A percentile compares a stretch with the other conserved stretches of the same genome.
These are phyloP conservation scores for Grallaria varia DNA, from an alignment of 2,113 vertebrate species.

Conservation along the genomic window DNA sequence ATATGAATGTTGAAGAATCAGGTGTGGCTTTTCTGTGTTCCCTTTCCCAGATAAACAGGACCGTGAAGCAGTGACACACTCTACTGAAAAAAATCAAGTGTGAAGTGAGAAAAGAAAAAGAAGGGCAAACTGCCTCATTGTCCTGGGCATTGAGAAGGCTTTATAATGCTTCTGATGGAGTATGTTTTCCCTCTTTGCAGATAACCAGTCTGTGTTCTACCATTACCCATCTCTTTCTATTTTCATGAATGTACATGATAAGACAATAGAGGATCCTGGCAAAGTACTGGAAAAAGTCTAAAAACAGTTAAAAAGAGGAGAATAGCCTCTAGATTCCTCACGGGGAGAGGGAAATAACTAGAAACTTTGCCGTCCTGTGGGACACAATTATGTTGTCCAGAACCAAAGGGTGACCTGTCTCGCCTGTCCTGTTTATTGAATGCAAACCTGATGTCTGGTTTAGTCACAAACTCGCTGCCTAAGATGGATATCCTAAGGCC, in stretches of 20 bases:
- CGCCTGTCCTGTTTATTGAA: conserved; percentile 56
- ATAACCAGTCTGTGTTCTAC: neutral
- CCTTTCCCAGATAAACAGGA: neutral
- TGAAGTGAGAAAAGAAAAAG: neutral
- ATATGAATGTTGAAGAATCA: neutral
- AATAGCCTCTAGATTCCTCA: conserved; percentile 27
- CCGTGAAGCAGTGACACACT: neutral
- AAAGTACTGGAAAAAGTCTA: conserved; percentile 10
- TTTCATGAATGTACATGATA: neutral
- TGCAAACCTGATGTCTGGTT: conserved; percentile 60
- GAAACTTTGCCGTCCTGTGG: conserved; percentile 63
- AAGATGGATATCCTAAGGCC: conserved; percentile 61
- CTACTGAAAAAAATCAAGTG: neutral
- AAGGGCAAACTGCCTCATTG: neutral
- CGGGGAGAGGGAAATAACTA: neutral
- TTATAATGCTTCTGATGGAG: neutral
- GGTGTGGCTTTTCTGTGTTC: neutral
- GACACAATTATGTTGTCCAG: conserved; percentile 63
- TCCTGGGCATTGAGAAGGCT: neutral
- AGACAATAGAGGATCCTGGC: neutral
- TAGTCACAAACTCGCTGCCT: conserved; percentile 55
- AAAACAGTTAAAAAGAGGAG: conserved; percentile 28
- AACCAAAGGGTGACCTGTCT: conserved; percentile 49
- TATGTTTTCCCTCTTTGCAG: neutral
- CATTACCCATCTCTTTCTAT: neutral